Percentiles rank a stretch among this genome's conserved stretches.
Evolutionary conservation across 2,113 vertebrate species (phyloP).

Genomic region (Rhinoderma darwinii): DNA sequence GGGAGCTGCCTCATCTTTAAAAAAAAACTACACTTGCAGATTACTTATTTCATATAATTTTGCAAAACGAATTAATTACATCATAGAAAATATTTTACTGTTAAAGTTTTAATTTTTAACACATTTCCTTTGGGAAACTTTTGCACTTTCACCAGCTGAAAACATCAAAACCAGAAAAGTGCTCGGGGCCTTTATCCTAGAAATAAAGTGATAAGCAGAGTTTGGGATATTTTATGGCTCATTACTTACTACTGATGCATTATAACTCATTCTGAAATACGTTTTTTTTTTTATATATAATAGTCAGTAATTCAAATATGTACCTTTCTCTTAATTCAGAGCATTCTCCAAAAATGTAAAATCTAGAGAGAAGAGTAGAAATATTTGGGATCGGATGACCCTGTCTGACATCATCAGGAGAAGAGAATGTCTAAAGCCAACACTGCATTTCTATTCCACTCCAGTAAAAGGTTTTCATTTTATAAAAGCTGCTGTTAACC

Average conservation of each 20-base stretch:
- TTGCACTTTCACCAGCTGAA: neutral
- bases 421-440: slow-evolving; percentile 31
- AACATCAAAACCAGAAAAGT: neutral
- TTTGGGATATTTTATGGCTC: neutral
- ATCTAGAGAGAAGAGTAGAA: neutral
- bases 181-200: neutral
- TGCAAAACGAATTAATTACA: no score
- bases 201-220: neutral
- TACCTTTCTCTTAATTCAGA: neutral
- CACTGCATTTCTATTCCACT: slow-evolving; percentile 46
- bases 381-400: slow-evolving; percentile 13
- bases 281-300: neutral
- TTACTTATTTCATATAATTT: no score
- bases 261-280: neutral
- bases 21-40: no score
- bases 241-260: neutral
- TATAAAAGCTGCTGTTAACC: slow-evolving; percentile 56
- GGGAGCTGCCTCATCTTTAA: no score
- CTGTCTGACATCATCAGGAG: slow-evolving; percentile 42
- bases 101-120: neutral
- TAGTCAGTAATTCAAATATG: neutral
- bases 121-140: neutral
- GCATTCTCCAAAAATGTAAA: neutral
- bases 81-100: no score
- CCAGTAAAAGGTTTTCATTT: slow-evolving; percentile 57